Evolutionary conservation across 2,888 invertebrate species (phyloP).

Genomic region (Cephus runcator): DNA sequence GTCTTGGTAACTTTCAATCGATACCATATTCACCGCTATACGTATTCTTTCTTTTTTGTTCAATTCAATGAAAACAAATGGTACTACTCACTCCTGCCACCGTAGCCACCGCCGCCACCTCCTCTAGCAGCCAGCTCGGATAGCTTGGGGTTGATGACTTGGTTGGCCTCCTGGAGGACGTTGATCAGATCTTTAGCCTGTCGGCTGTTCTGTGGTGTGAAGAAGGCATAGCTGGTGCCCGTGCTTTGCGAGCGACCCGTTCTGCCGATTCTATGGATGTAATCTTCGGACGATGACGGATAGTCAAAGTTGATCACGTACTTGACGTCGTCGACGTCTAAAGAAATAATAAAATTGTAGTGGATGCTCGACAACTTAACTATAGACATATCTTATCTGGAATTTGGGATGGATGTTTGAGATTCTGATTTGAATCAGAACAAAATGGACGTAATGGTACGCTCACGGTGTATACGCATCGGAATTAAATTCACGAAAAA

Average conservation of each 20-base stretch:
- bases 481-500: not conserved
- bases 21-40: not conserved
- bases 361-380: not conserved
- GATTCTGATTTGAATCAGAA: not conserved
- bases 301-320: slow-evolving; percentile 97
- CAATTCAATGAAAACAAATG: not conserved
- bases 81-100: slow-evolving; percentile 65
- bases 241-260: slow-evolving; percentile 89
- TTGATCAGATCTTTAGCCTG: slow-evolving; percentile 91
- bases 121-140: slow-evolving; percentile 79
- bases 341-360: slow-evolving; percentile 25
- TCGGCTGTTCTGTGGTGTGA: slow-evolving; percentile 87
- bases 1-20: not conserved
- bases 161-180: slow-evolving; percentile 89
- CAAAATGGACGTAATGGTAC: not conserved
- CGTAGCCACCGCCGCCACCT: slow-evolving; percentile 70
- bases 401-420: not conserved
- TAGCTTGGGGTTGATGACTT: slow-evolving; percentile 84
- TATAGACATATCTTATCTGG: not conserved
- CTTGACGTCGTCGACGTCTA: slow-evolving; percentile 97
- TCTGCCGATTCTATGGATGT: slow-evolving; percentile 94
- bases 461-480: not conserved
- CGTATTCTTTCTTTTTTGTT: not conserved
- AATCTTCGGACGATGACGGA: slow-evolving; percentile 94
- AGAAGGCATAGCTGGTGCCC: slow-evolving; percentile 95